phyloP scores from a whole-genome alignment of 1,140 invertebrate species.

The Diploscapter pachys region DNA sequence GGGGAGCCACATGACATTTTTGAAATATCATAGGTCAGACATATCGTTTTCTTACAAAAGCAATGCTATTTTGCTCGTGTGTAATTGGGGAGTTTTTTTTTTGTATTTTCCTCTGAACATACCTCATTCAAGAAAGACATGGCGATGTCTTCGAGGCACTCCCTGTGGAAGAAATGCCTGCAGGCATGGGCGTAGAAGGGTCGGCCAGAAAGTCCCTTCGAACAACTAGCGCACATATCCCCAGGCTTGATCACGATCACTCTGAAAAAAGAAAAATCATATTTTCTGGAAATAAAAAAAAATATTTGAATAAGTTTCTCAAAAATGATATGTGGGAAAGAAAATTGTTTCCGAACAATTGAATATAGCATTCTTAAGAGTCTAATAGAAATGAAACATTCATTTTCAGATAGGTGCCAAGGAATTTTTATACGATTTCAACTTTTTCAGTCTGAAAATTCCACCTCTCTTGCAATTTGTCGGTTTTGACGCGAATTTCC shows the following conservation, averaged over 20 bases:
- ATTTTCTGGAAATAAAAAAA: not conserved
- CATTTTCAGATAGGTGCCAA: not conserved
- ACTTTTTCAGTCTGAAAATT: not conserved
- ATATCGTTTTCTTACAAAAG: not conserved
- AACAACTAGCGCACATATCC: conserved; percentile 79
- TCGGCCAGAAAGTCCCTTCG: conserved; percentile 73
- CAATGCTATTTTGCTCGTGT: too few relatives aligned
- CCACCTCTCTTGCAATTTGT: not conserved
- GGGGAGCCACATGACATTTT: not conserved
- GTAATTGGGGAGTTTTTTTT: not conserved
- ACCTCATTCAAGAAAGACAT: conserved; percentile 23
- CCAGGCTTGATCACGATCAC: conserved; percentile 72
- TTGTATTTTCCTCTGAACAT: not conserved
- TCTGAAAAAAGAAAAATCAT: conserved; percentile 59
- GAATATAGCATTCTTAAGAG: too few relatives aligned
- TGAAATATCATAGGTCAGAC: not conserved
- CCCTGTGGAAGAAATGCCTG: conserved; percentile 85
- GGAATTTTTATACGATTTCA: not conserved
- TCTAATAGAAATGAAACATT: not conserved
- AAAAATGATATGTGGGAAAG: not conserved
- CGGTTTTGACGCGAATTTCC: conserved; percentile 78
- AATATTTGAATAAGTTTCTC: not conserved
- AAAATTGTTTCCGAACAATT: too few relatives aligned
- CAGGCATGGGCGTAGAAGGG: conserved; percentile 92
- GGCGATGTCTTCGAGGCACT: conserved; percentile 75